phyloP scores from a whole-genome alignment of 2,113 vertebrate species.

The Amphiprion ocellaris region DNA sequence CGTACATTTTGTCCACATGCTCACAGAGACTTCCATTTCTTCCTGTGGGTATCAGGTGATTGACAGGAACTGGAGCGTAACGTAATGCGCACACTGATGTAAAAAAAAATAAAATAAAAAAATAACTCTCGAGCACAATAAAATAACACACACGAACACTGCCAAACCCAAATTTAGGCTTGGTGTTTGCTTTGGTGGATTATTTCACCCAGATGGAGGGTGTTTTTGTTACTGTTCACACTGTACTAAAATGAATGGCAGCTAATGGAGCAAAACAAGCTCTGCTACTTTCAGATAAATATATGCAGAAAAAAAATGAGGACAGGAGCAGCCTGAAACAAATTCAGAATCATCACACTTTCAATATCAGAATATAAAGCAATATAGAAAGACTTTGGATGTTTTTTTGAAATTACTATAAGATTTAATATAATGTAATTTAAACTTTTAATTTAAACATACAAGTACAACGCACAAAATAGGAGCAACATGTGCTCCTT shows the following conservation, averaged over 20 bases:
- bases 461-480: too few relatives aligned
- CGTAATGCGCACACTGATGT: slow-evolving; percentile 34
- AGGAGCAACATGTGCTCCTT: too few relatives aligned
- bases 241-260: slow-evolving; percentile 20
- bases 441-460: too few relatives aligned
- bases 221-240: slow-evolving; percentile 30
- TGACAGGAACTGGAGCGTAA: slow-evolving; percentile 63
- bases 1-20: slow-evolving; percentile 14
- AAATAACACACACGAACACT: slow-evolving; percentile 9
- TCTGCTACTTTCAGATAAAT: slow-evolving; percentile 18
- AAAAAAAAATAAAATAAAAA: slow-evolving; percentile 11
- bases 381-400: neutral
- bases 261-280: slow-evolving; percentile 34
- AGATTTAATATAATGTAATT: too few relatives aligned
- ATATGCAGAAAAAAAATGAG: slow-evolving; percentile 9
- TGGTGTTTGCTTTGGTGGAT: slow-evolving; percentile 24
- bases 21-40: slow-evolving; percentile 2
- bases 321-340: neutral
- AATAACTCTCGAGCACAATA: slow-evolving; percentile 15
- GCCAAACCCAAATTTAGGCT: slow-evolving; percentile 45
- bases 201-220: slow-evolving; percentile 17
- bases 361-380: neutral
- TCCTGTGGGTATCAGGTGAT: slow-evolving; percentile 61
- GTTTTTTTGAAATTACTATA: too few relatives aligned
- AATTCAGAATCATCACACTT: neutral